These are phyloP conservation scores for Rhodeus uyekii DNA, from an alignment of 2,797 vertebrate genomes.

Conservation along the genomic window DNA sequence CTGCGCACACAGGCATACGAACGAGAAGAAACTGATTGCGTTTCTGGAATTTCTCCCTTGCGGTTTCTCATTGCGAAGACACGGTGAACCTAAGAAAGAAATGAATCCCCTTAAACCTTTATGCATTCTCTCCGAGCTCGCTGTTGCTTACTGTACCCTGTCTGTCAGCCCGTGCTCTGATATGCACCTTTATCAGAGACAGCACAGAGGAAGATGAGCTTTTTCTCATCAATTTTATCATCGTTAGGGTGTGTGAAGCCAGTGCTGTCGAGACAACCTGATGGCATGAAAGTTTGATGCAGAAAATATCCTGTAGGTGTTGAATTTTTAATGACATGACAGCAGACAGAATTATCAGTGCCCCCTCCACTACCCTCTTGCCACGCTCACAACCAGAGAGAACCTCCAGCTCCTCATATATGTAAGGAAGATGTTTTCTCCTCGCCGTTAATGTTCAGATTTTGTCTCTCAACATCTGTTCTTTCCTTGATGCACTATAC, in stretches of 20 bases:
- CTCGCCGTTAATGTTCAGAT: slow-evolving; percentile 20
- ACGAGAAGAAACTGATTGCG: slow-evolving; percentile 37
- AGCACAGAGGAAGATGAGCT: slow-evolving; percentile 46
- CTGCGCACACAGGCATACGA: neutral
- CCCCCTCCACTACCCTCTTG: slow-evolving; percentile 45
- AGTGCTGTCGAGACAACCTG: slow-evolving; percentile 62
- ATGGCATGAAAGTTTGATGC: slow-evolving; percentile 74
- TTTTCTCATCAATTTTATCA: slow-evolving; percentile 59
- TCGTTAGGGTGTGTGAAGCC: slow-evolving; percentile 45
- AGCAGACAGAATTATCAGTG: slow-evolving; percentile 64
- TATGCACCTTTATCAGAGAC: slow-evolving; percentile 49
- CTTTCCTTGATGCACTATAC: neutral
- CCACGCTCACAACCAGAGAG: slow-evolving; percentile 45
- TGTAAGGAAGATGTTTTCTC: slow-evolving; percentile 40
- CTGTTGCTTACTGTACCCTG: slow-evolving; percentile 36
- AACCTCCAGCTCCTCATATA: slow-evolving; percentile 30
- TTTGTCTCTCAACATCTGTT: neutral
- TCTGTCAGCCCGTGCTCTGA: slow-evolving; percentile 44
- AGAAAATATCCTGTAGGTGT: slow-evolving; percentile 70
- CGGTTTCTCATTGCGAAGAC: slow-evolving; percentile 36
- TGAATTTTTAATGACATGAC: slow-evolving; percentile 74
- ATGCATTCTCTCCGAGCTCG: slow-evolving; percentile 7
- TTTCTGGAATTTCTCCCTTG: slow-evolving; percentile 38
- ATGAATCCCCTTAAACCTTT: slow-evolving; percentile 47
- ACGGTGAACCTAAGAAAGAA: slow-evolving; percentile 19